Evolutionary conservation across 2,888 invertebrate species (phyloP).

Genomic region (Agrotis segetum): DNA sequence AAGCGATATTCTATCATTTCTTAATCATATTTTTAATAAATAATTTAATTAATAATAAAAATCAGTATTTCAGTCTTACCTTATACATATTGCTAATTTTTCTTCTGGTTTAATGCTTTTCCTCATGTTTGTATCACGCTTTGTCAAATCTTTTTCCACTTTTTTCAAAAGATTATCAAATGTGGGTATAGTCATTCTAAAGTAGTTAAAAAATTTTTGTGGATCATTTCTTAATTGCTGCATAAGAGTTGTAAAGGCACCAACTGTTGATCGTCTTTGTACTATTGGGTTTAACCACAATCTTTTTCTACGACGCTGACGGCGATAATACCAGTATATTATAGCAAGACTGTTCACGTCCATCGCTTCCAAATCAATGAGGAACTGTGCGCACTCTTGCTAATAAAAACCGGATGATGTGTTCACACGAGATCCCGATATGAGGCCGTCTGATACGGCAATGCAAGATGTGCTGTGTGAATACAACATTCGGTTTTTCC

Average conservation of each 20-base stretch:
- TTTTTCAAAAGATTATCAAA: not conserved
- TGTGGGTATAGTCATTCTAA: constrained; percentile 2
- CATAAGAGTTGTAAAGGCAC: constrained; percentile 1
- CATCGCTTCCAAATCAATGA: not conserved
- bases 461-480: constrained; percentile 8
- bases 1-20: too few relatives aligned
- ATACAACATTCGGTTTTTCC: constrained; percentile 7
- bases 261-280: not conserved
- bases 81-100: too few relatives aligned
- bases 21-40: too few relatives aligned
- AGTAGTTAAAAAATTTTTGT: not conserved
- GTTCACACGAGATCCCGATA: constrained; percentile 6
- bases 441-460: constrained; percentile 5
- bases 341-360: not conserved
- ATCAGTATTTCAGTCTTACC: too few relatives aligned
- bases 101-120: too few relatives aligned
- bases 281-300: not conserved
- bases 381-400: not conserved
- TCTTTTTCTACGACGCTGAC: not conserved
- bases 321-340: not conserved
- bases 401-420: not conserved
- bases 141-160: not conserved
- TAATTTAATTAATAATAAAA: too few relatives aligned
- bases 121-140: too few relatives aligned
- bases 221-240: constrained; percentile 1